Percentiles rank a stretch among this genome's conserved stretches.
phyloP scores from a whole-genome alignment of 2,113 vertebrate genomes.

The Apteryx mantelli region DNA sequence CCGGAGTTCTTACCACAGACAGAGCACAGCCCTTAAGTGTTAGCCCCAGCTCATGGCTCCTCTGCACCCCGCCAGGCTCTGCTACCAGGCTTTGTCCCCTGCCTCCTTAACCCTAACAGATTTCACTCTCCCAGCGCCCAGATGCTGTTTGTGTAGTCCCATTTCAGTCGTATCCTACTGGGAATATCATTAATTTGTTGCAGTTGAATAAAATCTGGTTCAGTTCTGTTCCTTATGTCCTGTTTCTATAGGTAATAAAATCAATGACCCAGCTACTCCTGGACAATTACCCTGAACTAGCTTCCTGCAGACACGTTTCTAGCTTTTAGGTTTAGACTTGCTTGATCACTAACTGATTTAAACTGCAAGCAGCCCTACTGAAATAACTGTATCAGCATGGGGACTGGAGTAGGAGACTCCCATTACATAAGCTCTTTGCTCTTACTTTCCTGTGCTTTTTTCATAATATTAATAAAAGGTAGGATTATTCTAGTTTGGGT shows the following conservation, averaged over 20 bases:
- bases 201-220: background rate
- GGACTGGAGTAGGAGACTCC: accelerated
- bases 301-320: accelerated
- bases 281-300: too few relatives aligned
- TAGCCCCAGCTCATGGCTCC: background rate
- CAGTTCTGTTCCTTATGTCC: background rate
- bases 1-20: background rate
- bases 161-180: accelerated
- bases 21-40: background rate
- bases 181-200: too few relatives aligned
- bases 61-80: too few relatives aligned
- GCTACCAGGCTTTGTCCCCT: too few relatives aligned
- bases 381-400: too few relatives aligned
- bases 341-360: background rate
- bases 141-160: background rate
- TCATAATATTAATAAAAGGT: too few relatives aligned
- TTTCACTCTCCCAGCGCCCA: background rate
- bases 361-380: too few relatives aligned
- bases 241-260: background rate
- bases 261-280: too few relatives aligned
- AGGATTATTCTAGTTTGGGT: too few relatives aligned
- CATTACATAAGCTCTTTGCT: too few relatives aligned
- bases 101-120: accelerated
- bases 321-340: too few relatives aligned
- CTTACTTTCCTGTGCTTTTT: too few relatives aligned